Evolutionary conservation across 2,113 vertebrate species (phyloP).

Genomic region (Platichthys stellatus): DNA sequence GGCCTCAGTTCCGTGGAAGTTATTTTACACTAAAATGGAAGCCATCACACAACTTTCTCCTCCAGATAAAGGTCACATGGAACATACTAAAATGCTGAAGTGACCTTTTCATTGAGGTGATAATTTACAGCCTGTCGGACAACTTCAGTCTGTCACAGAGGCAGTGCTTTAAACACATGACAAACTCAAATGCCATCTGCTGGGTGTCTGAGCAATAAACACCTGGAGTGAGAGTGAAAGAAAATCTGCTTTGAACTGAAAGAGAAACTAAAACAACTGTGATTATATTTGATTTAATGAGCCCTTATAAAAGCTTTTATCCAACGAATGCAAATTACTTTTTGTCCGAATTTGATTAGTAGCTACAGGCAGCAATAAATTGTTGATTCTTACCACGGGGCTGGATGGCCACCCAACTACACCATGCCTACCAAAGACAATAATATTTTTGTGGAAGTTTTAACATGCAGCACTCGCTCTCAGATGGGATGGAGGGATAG

Average conservation of each 20-base stretch:
- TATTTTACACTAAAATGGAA: constrained; percentile 24
- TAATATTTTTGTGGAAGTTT: too few relatives aligned
- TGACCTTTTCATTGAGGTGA: constrained; percentile 70
- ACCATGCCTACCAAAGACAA: too few relatives aligned
- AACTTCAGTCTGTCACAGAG: constrained; percentile 24
- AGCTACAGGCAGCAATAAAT: background rate
- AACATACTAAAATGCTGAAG: constrained; percentile 56
- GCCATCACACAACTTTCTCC: constrained; percentile 42
- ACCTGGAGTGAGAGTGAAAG: constrained; percentile 3
- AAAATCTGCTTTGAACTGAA: background rate
- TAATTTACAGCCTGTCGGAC: constrained; percentile 63
- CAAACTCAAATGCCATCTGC: constrained; percentile 74
- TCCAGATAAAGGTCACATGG: constrained; percentile 65
- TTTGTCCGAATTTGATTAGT: background rate
- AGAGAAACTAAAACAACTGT: background rate
- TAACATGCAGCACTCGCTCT: too few relatives aligned
- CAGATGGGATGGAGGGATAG: too few relatives aligned
- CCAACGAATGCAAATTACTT: background rate
- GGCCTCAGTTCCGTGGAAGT: constrained; percentile 10
- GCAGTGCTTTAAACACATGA: constrained; percentile 26
- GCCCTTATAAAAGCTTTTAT: background rate
- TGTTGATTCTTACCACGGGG: too few relatives aligned
- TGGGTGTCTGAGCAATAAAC: constrained; percentile 59
- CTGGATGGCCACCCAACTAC: too few relatives aligned
- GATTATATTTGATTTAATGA: constrained; percentile 11